phyloP scores from a whole-genome alignment of 2,888 invertebrate species.

The Tryphoninae sp. region DNA sequence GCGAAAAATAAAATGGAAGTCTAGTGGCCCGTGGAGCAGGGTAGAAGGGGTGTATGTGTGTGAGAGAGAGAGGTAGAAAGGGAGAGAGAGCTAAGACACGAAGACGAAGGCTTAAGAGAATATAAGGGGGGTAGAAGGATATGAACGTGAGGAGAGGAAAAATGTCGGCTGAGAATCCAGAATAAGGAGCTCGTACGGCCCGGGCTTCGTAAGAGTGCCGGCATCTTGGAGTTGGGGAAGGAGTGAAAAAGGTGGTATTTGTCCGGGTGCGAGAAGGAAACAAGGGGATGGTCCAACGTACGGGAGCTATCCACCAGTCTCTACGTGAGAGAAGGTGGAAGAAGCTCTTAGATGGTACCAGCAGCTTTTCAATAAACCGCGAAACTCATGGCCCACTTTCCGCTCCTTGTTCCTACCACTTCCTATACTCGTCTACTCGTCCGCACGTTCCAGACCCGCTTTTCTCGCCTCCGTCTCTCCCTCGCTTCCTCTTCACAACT shows the following conservation, averaged over 20 bases:
- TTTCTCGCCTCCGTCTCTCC: conserved; percentile 53
- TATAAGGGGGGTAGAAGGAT: conserved; percentile 14
- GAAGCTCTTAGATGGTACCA: conserved; percentile 65
- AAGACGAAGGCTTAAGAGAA: conserved; percentile 36
- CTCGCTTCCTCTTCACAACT: neutral
- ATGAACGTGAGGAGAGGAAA: conserved; percentile 42
- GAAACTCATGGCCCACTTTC: conserved; percentile 73
- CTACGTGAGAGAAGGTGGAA: conserved; percentile 61
- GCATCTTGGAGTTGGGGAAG: conserved; percentile 18
- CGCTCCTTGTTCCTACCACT: conserved; percentile 61
- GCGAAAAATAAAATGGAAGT: conserved; percentile 50
- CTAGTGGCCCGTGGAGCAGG: conserved; percentile 22
- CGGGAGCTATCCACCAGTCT: conserved; percentile 49
- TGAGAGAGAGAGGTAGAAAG: neutral
- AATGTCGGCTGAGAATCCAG: conserved; percentile 38
- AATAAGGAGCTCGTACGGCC: conserved; percentile 41
- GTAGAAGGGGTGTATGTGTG: conserved; percentile 23
- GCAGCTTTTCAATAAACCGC: conserved; percentile 77
- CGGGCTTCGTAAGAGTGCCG: conserved; percentile 11
- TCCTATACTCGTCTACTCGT: conserved; percentile 53
- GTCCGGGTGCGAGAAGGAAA: conserved; percentile 61
- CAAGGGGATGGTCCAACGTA: conserved; percentile 28
- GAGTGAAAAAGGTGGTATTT: conserved; percentile 36
- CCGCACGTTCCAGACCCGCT: conserved; percentile 46
- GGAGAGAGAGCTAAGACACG: conserved; percentile 35